Conservation (phyloP, 1,140 invertebrate genomes). For the Melitaea cinxia region DNA sequence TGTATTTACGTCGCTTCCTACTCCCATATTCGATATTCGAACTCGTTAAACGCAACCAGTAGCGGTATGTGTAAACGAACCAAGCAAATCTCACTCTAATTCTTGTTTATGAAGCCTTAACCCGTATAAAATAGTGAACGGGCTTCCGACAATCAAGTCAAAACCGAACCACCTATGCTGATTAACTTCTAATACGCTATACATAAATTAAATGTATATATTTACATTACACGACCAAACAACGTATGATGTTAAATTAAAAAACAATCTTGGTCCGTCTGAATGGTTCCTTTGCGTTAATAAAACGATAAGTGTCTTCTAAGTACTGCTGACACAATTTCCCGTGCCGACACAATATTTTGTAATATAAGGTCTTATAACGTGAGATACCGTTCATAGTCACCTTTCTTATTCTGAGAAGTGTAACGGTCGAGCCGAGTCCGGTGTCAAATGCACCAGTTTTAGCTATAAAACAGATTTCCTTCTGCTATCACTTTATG, state of each 20-base stretch:
- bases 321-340: constrained; percentile 64
- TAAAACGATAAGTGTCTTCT: constrained; percentile 59
- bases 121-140: constrained; percentile 56
- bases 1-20: constrained; percentile 66
- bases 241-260: constrained; percentile 41
- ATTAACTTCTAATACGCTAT: constrained; percentile 34
- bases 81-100: constrained; percentile 72
- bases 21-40: constrained; percentile 66
- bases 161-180: constrained; percentile 41
- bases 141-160: constrained; percentile 59
- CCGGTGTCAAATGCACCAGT: constrained; percentile 65
- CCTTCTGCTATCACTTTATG: constrained; percentile 53
- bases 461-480: constrained; percentile 57
- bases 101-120: constrained; percentile 71
- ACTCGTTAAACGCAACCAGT: constrained; percentile 70
- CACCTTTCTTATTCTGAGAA: constrained; percentile 63
- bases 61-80: constrained; percentile 78
- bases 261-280: constrained; percentile 50
- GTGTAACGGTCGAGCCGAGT: constrained; percentile 57
- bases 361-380: constrained; percentile 59
- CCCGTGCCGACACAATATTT: constrained; percentile 64
- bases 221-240: constrained; percentile 46
- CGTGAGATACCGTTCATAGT: constrained; percentile 62
- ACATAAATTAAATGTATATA: constrained; percentile 34
- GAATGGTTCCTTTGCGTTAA: constrained; percentile 52